phyloP scores from a whole-genome alignment of 2,797 vertebrate species.

The Enteromius thamalakanensis region DNA sequence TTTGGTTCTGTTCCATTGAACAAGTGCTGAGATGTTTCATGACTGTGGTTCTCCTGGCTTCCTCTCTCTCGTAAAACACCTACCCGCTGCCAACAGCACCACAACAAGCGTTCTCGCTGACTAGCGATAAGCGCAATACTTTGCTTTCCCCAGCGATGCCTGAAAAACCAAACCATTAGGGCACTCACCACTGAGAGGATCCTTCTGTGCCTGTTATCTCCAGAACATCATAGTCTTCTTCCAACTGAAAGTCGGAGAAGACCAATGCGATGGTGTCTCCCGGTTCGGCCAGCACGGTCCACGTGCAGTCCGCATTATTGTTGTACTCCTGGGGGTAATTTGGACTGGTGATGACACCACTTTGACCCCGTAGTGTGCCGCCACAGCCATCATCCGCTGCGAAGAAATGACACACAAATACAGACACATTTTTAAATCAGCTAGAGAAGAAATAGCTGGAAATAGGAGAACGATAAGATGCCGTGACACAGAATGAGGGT shows the following conservation, averaged over 20 bases:
- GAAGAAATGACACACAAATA: conserved; percentile 54
- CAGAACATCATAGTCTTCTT: conserved; percentile 95
- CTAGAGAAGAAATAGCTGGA: neutral
- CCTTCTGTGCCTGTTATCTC: conserved; percentile 97
- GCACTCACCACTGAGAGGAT: conserved; percentile 93
- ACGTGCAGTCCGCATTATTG: conserved; percentile 98
- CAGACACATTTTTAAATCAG: neutral
- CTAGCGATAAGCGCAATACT: neutral
- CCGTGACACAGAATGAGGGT: conserved; percentile 16
- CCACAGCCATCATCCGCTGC: conserved; percentile 96
- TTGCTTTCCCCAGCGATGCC: conserved; percentile 24
- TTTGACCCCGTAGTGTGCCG: conserved; percentile 93
- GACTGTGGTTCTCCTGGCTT: conserved; percentile 11
- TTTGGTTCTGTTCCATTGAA: conserved; percentile 41
- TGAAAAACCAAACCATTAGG: conserved; percentile 7
- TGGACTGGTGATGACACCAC: conserved; percentile 94
- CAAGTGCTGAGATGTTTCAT: conserved; percentile 39
- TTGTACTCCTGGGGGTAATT: conserved; percentile 94
- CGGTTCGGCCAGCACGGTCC: conserved; percentile 96
- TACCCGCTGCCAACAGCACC: conserved; percentile 25
- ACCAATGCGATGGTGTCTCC: conserved; percentile 98
- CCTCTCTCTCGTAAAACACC: conserved; percentile 38
- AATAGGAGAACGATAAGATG: conserved; percentile 2
- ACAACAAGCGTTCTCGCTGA: neutral
- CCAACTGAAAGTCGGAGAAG: conserved; percentile 96